Conservation (phyloP, 2,797 vertebrate genomes). For the Notoglanidium macrostoma region DNA sequence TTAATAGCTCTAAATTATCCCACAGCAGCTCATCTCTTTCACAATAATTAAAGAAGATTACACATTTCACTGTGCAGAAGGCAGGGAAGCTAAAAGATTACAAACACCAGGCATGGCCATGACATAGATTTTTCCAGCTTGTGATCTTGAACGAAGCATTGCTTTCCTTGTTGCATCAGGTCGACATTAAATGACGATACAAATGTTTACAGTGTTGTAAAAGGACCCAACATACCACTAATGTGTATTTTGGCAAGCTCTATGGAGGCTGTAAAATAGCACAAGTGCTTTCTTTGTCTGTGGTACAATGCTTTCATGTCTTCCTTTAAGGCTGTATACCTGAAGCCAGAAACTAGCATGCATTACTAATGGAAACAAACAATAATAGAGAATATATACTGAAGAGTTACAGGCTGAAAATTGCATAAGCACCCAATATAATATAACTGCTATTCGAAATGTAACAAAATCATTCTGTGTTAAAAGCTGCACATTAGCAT, state of each 20-base stretch:
- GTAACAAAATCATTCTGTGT: background rate
- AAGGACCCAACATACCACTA: background rate
- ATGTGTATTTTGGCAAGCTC: background rate
- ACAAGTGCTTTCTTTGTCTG: background rate
- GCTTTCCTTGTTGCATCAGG: background rate
- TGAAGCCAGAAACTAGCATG: background rate
- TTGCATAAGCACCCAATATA: background rate
- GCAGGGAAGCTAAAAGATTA: conserved; percentile 36
- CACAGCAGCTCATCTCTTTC: background rate
- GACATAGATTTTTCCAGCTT: background rate
- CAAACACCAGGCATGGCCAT: conserved; percentile 1
- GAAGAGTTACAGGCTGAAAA: background rate
- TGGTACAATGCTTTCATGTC: conserved; percentile 1
- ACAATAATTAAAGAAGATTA: conserved; percentile 41
- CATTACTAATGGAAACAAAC: background rate
- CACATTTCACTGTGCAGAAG: conserved; percentile 21
- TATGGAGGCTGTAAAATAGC: background rate
- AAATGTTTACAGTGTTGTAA: background rate
- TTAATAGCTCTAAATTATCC: conserved; percentile 40
- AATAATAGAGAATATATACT: background rate
- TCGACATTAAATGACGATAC: background rate
- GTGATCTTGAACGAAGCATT: conserved; percentile 1
- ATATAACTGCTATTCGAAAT: background rate
- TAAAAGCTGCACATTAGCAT: background rate
- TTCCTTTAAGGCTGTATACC: background rate